These are phyloP conservation scores for Theocolax elegans DNA, from an alignment of 1,140 invertebrate species.

Conservation along the genomic window DNA sequence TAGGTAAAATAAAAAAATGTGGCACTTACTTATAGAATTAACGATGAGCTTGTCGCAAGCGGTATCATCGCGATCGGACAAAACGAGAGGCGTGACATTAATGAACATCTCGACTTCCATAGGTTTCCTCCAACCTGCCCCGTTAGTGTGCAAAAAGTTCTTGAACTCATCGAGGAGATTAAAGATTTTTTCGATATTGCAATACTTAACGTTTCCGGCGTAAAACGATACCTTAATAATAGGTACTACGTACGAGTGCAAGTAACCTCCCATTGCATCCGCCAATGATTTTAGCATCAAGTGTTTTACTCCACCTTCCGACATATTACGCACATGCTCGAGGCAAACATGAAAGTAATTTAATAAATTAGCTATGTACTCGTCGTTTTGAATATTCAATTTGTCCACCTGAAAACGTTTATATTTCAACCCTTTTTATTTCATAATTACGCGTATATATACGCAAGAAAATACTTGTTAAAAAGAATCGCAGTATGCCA, in stretches of 20 bases:
- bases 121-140: conserved; percentile 69
- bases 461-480: too few relatives aligned
- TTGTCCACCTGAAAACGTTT: conserved; percentile 47
- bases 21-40: conserved; percentile 3
- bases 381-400: conserved; percentile 51
- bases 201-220: conserved; percentile 70
- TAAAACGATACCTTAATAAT: conserved; percentile 71
- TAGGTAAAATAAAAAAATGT: not conserved
- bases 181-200: conserved; percentile 66
- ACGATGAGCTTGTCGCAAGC: conserved; percentile 18
- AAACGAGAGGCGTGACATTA: not conserved
- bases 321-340: conserved; percentile 60
- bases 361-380: conserved; percentile 57
- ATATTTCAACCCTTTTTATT: not conserved
- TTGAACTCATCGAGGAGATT: conserved; percentile 70
- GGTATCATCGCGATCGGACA: not conserved
- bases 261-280: conserved; percentile 69
- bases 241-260: conserved; percentile 69
- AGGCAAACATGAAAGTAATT: conserved; percentile 69
- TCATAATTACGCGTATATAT: too few relatives aligned
- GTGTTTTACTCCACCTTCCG: conserved; percentile 61
- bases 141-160: conserved; percentile 68
- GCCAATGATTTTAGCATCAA: conserved; percentile 69
- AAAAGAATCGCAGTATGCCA: too few relatives aligned
- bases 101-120: conserved; percentile 19